These are phyloP conservation scores for Panagrolaimus sp. DNA, from an alignment of 1,140 invertebrate genomes.

Conservation along the genomic window DNA sequence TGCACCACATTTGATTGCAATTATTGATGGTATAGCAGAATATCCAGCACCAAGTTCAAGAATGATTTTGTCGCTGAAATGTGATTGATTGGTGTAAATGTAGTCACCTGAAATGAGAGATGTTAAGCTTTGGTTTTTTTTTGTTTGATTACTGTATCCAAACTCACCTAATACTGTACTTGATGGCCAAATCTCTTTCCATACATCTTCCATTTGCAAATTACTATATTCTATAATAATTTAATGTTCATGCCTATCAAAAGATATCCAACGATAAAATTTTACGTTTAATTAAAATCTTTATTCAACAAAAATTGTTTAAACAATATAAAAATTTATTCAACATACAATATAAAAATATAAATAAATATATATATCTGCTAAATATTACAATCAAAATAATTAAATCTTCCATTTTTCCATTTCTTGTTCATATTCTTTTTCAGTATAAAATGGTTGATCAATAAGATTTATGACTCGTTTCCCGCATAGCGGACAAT, in stretches of 20 bases:
- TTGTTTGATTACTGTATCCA: too few relatives aligned
- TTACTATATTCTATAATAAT: not conserved
- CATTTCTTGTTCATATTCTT: constrained; percentile 73
- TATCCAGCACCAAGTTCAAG: constrained; percentile 34
- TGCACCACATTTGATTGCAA: not conserved
- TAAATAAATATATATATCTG: too few relatives aligned
- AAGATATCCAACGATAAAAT: too few relatives aligned
- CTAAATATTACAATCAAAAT: constrained; percentile 19
- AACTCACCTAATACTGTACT: not conserved
- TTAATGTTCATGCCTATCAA: too few relatives aligned
- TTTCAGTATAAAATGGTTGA: constrained; percentile 74
- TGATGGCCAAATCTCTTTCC: not conserved
- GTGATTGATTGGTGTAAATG: constrained; percentile 15
- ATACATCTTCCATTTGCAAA: not conserved
- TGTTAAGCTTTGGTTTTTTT: too few relatives aligned
- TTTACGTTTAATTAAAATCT: too few relatives aligned
- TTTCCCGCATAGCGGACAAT: constrained; percentile 87
- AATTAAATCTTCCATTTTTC: constrained; percentile 67
- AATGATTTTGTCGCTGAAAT: constrained; percentile 15
- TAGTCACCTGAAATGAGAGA: constrained; percentile 32
- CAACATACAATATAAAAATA: constrained; percentile 13
- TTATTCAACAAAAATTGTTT: not conserved
- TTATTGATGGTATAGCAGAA: constrained; percentile 4
- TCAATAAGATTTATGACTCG: constrained; percentile 79
- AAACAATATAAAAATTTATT: not conserved